Evolutionary conservation across 2,797 vertebrate species (phyloP).

Genomic region (Gephyroberyx darwinii): DNA sequence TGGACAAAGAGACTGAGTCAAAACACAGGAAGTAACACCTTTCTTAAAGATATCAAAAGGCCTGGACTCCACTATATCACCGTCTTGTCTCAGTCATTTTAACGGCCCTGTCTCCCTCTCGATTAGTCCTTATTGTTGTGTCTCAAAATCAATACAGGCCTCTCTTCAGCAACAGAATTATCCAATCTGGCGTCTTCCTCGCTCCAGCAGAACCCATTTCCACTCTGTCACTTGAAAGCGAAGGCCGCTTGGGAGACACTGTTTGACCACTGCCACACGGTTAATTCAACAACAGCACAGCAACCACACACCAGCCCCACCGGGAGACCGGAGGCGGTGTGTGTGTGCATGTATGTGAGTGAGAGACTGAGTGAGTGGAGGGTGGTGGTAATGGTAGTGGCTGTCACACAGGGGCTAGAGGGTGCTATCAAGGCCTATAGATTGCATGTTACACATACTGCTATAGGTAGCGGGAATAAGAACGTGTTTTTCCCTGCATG

Average conservation of each 20-base stretch:
- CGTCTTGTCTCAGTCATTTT: slow-evolving; percentile 18
- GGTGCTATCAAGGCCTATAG: slow-evolving; percentile 25
- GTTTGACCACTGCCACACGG: background rate
- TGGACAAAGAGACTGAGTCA: background rate
- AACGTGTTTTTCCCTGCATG: too few relatives aligned
- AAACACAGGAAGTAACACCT: background rate
- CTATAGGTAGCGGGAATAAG: slow-evolving; percentile 12
- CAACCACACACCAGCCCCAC: slow-evolving; percentile 3
- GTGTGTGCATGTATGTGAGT: background rate
- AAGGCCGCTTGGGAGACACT: slow-evolving; percentile 36
- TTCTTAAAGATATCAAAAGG: background rate
- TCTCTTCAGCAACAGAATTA: slow-evolving; percentile 58
- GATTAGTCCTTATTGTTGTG: slow-evolving; percentile 36
- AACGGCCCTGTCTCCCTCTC: slow-evolving; percentile 7
- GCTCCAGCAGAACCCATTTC: slow-evolving; percentile 55
- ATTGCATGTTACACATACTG: slow-evolving; percentile 21
- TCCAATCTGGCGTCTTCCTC: slow-evolving; percentile 50
- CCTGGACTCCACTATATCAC: slow-evolving; percentile 12
- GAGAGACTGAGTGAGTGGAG: slow-evolving; percentile 3
- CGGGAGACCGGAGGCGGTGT: slow-evolving; percentile 6
- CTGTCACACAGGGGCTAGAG: slow-evolving; percentile 25
- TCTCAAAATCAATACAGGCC: slow-evolving; percentile 59
- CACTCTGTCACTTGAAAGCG: slow-evolving; percentile 50
- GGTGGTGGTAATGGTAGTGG: slow-evolving; percentile 1
- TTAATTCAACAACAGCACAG: slow-evolving; percentile 45